These are phyloP conservation scores for Pseudomugil tenellus DNA, from an alignment of 2,797 vertebrate species.

Conservation along the genomic window DNA sequence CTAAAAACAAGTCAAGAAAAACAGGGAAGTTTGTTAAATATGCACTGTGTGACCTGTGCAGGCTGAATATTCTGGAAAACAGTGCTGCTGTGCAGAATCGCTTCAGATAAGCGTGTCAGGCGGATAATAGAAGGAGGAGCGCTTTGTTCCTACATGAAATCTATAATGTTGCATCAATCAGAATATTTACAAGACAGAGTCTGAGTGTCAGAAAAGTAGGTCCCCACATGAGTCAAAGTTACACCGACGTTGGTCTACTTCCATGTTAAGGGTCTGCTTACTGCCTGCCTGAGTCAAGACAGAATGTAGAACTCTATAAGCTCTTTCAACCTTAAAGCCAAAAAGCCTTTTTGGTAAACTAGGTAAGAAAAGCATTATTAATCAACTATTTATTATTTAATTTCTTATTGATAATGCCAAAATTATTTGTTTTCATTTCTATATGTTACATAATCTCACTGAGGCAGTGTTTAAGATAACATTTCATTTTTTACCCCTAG, in stretches of 20 bases:
- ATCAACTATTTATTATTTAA: no score
- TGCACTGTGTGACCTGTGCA: slow-evolving; percentile 52
- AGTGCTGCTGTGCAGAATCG: neutral
- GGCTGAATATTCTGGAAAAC: slow-evolving; percentile 8
- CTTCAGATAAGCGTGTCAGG: slow-evolving; percentile 13
- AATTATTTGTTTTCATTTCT: no score
- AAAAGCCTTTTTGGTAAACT: no score
- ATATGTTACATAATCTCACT: no score
- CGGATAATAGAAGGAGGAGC: slow-evolving; percentile 1
- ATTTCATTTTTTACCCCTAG: no score
- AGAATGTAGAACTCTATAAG: no score
- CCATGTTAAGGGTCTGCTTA: no score
- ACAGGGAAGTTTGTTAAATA: slow-evolving; percentile 61
- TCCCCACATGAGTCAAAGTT: slow-evolving; percentile 2
- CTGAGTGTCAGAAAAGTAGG: neutral
- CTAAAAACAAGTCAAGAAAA: slow-evolving; percentile 29
- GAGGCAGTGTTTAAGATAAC: no score
- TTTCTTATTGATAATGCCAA: no score
- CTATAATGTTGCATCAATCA: neutral
- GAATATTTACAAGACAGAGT: slow-evolving; percentile 1
- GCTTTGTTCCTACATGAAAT: slow-evolving; percentile 6
- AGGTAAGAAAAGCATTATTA: no score
- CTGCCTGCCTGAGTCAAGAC: no score
- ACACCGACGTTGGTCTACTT: neutral
- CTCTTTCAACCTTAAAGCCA: no score